Conservation (phyloP, 1,140 invertebrate genomes). For the Drosophila yakuba region DNA sequence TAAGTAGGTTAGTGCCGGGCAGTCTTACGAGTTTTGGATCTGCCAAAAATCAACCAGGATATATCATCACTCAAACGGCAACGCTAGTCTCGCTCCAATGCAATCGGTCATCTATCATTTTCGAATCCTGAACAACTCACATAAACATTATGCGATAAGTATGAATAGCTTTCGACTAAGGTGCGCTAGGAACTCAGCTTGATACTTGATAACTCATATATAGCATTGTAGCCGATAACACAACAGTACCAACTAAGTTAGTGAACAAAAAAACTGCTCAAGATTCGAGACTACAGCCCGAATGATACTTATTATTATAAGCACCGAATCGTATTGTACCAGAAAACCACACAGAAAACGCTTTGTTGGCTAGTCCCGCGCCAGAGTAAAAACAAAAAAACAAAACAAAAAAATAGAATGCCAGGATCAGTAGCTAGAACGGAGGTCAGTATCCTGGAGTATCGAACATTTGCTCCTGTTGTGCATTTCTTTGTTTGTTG, state of each 20-base stretch:
- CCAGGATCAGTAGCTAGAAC: conserved; percentile 7
- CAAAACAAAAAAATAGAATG: background rate
- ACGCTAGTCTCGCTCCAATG: conserved; percentile 9
- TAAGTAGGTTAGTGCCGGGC: conserved; percentile 55
- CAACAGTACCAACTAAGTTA: conserved; percentile 76
- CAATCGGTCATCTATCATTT: conserved; percentile 22
- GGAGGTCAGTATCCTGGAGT: conserved; percentile 29
- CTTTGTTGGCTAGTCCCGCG: conserved; percentile 69
- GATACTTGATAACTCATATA: conserved; percentile 53
- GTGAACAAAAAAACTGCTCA: conserved; percentile 74
- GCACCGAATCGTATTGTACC: conserved; percentile 62
- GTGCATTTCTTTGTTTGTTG: conserved; percentile 81
- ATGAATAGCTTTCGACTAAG: conserved; percentile 66
- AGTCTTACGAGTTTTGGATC: conserved; percentile 15
- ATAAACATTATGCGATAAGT: conserved; percentile 53
- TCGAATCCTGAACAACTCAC: conserved; percentile 20
- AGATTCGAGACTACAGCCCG: conserved; percentile 18
- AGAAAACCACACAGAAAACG: conserved; percentile 56
- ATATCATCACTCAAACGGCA: background rate
- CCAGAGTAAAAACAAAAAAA: background rate
- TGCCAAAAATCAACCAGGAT: background rate
- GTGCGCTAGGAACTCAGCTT: conserved; percentile 67
- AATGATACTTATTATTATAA: conserved; percentile 46
- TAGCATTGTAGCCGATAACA: conserved; percentile 42
- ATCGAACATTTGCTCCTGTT: conserved; percentile 73